A percentile compares a stretch with the other conserved stretches of the same genome.
phyloP scores from a whole-genome alignment of 2,113 vertebrate genomes.

The Sylvicapra grimmia region DNA sequence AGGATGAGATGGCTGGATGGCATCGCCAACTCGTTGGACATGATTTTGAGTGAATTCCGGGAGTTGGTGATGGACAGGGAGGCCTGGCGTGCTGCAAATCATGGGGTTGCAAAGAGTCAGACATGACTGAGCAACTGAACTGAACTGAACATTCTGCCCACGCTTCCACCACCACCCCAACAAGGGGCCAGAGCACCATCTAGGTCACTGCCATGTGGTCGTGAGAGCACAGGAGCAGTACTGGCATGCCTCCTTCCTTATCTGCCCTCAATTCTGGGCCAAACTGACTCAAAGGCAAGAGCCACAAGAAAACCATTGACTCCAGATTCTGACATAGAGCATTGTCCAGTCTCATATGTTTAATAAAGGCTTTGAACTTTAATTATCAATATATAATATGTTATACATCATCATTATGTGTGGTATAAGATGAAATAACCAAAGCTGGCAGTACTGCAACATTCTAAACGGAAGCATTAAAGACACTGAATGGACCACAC shows the following conservation, averaged over 20 bases:
- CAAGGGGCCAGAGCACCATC: neutral
- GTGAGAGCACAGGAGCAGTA: neutral
- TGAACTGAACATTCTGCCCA: neutral
- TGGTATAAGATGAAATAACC: neutral
- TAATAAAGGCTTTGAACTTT: neutral
- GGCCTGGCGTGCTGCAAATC: no score
- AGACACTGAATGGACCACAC: neutral
- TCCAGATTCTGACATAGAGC: neutral
- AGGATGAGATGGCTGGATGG: no score
- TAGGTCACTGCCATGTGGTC: no score
- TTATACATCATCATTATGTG: neutral
- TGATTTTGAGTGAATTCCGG: no score
- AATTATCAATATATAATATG: neutral
- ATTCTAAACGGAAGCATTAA: neutral
- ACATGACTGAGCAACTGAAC: no score
- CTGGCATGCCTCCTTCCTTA: neutral
- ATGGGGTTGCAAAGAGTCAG: no score
- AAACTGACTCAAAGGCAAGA: neutral
- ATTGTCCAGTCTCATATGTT: neutral
- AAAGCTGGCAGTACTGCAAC: neutral
- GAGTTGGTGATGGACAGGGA: no score
- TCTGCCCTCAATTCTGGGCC: neutral
- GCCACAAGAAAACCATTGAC: neutral
- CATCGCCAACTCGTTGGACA: accelerated
- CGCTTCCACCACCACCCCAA: neutral